Conservation (phyloP, 64 coral and sea anemone species). For the Actinia equina region DNA sequence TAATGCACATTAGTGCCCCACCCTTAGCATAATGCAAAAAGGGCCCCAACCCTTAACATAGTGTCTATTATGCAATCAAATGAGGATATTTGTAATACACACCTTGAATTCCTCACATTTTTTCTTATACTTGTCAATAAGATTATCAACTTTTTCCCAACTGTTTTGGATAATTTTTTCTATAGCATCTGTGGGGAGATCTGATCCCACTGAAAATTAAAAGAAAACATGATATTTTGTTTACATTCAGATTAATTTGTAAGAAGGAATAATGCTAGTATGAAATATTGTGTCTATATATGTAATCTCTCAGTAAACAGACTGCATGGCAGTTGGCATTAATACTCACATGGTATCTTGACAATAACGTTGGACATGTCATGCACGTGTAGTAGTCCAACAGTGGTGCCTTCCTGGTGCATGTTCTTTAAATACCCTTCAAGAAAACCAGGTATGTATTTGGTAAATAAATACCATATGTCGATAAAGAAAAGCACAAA, state of each 20-base stretch:
- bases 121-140: constrained; percentile 76
- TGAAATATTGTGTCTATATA: too few species aligned
- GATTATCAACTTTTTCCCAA: constrained; percentile 69
- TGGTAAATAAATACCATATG: too few species aligned
- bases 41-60: too few species aligned
- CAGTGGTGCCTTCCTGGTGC: background rate
- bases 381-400: constrained; percentile 31
- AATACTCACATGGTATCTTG: constrained; percentile 23
- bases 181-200: constrained; percentile 50
- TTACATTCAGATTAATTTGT: too few species aligned
- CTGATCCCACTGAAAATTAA: constrained; percentile 51
- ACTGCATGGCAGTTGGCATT: too few species aligned
- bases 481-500: background rate
- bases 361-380: constrained; percentile 27
- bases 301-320: too few species aligned
- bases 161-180: constrained; percentile 56
- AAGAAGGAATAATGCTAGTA: too few species aligned
- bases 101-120: constrained; percentile 63
- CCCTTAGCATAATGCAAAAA: too few species aligned
- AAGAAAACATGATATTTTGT: background rate
- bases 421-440: constrained; percentile 37
- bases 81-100: background rate
- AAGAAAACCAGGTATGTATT: background rate
- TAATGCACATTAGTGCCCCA: too few species aligned
- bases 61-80: too few species aligned